Conservation (phyloP, 1,140 invertebrate genomes). For the Physella acuta region DNA sequence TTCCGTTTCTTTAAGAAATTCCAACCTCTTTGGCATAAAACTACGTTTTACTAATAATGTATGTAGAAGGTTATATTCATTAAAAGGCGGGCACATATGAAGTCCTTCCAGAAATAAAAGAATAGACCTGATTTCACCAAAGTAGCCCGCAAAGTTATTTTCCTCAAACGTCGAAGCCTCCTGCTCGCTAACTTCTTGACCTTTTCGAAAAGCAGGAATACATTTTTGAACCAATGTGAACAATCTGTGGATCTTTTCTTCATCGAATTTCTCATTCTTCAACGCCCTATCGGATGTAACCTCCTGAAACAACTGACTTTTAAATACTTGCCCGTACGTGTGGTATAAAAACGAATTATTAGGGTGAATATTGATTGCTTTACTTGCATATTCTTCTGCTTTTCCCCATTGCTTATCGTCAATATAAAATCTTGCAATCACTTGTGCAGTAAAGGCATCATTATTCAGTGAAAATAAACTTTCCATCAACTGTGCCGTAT, state of each 20-base stretch:
- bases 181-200: slow-evolving; percentile 29
- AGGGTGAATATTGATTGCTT: slow-evolving; percentile 25
- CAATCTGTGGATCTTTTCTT: slow-evolving; percentile 17
- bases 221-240: slow-evolving; percentile 24
- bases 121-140: slow-evolving; percentile 31
- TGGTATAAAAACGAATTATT: slow-evolving; percentile 37
- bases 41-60: slow-evolving; percentile 23
- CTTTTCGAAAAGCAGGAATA: slow-evolving; percentile 33
- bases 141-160: slow-evolving; percentile 32
- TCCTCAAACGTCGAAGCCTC: slow-evolving; percentile 23
- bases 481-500: slow-evolving; percentile 30
- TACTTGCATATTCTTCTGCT: slow-evolving; percentile 32
- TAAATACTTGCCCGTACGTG: slow-evolving; percentile 36
- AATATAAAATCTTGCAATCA: slow-evolving; percentile 37
- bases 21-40: slow-evolving; percentile 6
- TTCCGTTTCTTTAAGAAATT: slow-evolving; percentile 14
- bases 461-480: slow-evolving; percentile 26
- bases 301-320: slow-evolving; percentile 28
- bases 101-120: slow-evolving; percentile 20
- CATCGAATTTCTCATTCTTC: slow-evolving; percentile 9
- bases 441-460: slow-evolving; percentile 38
- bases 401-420: slow-evolving; percentile 30
- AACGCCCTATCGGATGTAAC: slow-evolving; percentile 7
- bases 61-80: slow-evolving; percentile 17
- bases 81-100: slow-evolving; percentile 12